Conservation (phyloP, 2,797 vertebrate species). For the Micromesistius poutassou region DNA sequence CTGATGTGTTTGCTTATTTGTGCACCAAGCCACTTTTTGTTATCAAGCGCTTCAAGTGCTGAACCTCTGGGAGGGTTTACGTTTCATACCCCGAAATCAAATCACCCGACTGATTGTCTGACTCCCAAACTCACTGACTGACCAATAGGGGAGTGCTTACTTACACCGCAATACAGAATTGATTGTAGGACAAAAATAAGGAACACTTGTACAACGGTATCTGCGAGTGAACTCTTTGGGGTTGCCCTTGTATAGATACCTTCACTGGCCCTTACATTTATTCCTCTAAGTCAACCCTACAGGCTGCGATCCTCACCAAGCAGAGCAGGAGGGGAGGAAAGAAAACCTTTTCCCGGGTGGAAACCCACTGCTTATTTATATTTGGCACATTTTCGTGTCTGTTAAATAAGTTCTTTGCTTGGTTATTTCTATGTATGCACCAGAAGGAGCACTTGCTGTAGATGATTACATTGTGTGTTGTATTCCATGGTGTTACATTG, state of each 20-base stretch:
- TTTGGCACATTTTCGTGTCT: background rate
- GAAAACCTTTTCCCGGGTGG: background rate
- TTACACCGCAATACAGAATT: background rate
- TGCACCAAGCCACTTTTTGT: background rate
- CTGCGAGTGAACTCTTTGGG: background rate
- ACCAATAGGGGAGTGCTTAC: background rate
- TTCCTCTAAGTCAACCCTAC: background rate
- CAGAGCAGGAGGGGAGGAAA: too few species aligned
- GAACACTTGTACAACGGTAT: background rate
- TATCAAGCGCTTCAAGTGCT: background rate
- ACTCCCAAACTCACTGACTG: background rate
- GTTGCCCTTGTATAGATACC: background rate
- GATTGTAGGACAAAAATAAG: background rate
- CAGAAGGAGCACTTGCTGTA: background rate
- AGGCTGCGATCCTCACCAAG: background rate
- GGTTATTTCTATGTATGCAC: background rate
- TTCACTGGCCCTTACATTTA: background rate
- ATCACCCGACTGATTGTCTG: background rate
- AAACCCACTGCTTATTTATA: background rate
- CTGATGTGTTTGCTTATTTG: background rate
- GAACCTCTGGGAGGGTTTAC: background rate
- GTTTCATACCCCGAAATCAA: background rate
- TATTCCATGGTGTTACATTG: background rate
- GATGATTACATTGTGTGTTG: background rate
- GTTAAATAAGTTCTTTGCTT: background rate